Percentiles rank a stretch among this genome's conserved stretches.
Evolutionary conservation across 2,888 invertebrate genomes (phyloP).

Genomic region (Anthrax anthrax): DNA sequence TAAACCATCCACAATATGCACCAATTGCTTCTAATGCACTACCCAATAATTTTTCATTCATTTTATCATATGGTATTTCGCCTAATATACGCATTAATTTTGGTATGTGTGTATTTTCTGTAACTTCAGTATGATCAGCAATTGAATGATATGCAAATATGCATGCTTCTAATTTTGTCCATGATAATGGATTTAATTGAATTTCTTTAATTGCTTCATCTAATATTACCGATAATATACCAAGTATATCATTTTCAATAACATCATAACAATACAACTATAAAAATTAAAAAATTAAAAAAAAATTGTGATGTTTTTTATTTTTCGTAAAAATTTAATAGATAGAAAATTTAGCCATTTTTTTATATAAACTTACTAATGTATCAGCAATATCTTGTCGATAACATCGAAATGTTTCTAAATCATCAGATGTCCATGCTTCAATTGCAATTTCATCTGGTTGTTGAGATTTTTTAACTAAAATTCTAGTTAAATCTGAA

Average conservation of each 20-base stretch:
- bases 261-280: constrained; percentile 78
- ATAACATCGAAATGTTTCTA: constrained; percentile 74
- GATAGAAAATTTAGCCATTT: background rate
- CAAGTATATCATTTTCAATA: constrained; percentile 56
- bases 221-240: constrained; percentile 51
- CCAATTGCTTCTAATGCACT: constrained; percentile 67
- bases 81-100: constrained; percentile 46
- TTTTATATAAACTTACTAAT: constrained; percentile 39
- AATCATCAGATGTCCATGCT: constrained; percentile 57
- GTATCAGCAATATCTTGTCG: constrained; percentile 76
- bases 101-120: constrained; percentile 42
- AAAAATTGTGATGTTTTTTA: no score
- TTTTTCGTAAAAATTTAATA: background rate
- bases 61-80: constrained; percentile 45
- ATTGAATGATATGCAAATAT: constrained; percentile 51
- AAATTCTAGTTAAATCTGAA: constrained; percentile 56
- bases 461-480: constrained; percentile 67
- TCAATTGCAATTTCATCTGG: constrained; percentile 46
- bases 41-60: constrained; percentile 47
- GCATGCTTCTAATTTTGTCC: constrained; percentile 49
- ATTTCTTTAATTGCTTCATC: constrained; percentile 39
- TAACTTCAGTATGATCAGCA: constrained; percentile 45
- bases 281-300: constrained; percentile 15
- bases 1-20: constrained; percentile 76
- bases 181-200: constrained; percentile 33